Percentiles rank a stretch among this genome's conserved stretches.
Evolutionary conservation across 2,113 vertebrate species (phyloP).

Genomic region (Lonchura striata): DNA sequence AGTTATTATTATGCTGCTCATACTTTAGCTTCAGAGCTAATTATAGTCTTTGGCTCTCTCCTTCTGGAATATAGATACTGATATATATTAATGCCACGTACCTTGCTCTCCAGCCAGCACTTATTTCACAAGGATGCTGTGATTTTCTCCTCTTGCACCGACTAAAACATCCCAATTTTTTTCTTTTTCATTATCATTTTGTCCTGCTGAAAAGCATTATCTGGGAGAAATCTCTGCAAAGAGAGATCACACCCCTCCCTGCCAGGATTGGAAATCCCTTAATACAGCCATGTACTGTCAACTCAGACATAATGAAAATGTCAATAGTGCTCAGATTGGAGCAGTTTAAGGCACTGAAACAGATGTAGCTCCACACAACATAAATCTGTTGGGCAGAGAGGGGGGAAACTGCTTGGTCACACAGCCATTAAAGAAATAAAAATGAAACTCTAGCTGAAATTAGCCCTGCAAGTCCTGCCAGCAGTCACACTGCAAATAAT

Average conservation of each 20-base stretch:
- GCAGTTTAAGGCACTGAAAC: slow-evolving; percentile 28
- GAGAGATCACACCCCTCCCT: not conserved
- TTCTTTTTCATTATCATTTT: not conserved
- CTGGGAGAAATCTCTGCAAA: not conserved
- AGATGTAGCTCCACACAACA: slow-evolving; percentile 9
- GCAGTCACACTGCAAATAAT: not conserved
- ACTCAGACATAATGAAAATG: slow-evolving; percentile 34
- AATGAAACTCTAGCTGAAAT: not conserved
- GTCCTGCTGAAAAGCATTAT: not conserved
- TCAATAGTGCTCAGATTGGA: slow-evolving; percentile 36
- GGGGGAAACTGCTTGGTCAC: not conserved
- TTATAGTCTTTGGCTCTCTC: slow-evolving; percentile 56
- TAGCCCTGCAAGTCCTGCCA: not conserved
- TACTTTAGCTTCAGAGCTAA: slow-evolving; percentile 60
- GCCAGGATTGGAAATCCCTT: not conserved
- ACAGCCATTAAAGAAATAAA: not conserved
- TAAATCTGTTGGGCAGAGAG: not conserved
- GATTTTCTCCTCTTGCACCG: slow-evolving; percentile 10
- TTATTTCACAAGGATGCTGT: not conserved
- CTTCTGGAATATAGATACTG: slow-evolving; percentile 49
- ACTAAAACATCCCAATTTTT: not conserved
- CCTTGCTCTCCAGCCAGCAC: slow-evolving; percentile 13
- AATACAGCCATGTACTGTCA: slow-evolving; percentile 31
- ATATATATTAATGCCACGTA: slow-evolving; percentile 40
- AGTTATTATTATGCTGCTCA: slow-evolving; percentile 62